Evolutionary conservation across 2,888 invertebrate species (phyloP).

Genomic region (Napeogenes inachia): DNA sequence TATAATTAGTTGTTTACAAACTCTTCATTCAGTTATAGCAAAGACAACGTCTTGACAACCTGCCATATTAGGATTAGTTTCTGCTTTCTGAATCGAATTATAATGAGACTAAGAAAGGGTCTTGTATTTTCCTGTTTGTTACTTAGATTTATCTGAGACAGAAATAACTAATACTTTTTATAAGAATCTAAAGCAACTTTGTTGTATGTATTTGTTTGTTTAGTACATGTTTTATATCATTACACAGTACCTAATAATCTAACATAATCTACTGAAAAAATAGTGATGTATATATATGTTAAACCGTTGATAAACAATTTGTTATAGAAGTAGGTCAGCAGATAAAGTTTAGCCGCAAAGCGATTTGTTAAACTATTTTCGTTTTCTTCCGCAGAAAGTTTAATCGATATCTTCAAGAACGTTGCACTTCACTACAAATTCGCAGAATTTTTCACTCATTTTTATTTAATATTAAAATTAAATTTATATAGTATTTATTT

Average conservation of each 20-base stretch:
- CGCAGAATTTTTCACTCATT: too few species aligned
- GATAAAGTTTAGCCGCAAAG: background rate
- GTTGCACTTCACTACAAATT: too few species aligned
- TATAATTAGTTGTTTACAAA: constrained; percentile 1
- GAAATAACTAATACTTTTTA: background rate
- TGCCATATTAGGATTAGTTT: constrained; percentile 12
- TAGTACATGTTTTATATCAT: too few species aligned
- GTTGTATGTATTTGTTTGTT: too few species aligned
- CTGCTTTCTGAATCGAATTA: constrained; percentile 12
- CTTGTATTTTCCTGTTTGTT: constrained; percentile 16
- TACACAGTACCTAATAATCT: too few species aligned
- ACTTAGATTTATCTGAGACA: background rate
- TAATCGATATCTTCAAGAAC: background rate
- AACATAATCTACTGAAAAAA: too few species aligned
- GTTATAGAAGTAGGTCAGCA: background rate
- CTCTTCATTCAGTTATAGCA: background rate
- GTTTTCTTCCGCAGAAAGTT: background rate
- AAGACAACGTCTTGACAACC: background rate
- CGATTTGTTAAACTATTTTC: background rate
- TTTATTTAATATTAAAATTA: too few species aligned
- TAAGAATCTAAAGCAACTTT: background rate
- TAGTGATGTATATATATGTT: too few species aligned
- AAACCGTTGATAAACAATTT: background rate
- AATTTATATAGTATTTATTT: background rate
- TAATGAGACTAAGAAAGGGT: constrained; percentile 5